Percentiles rank a stretch among this genome's conserved stretches.
phyloP scores from a whole-genome alignment of 2,888 invertebrate species.

The Sisyra nigra region DNA sequence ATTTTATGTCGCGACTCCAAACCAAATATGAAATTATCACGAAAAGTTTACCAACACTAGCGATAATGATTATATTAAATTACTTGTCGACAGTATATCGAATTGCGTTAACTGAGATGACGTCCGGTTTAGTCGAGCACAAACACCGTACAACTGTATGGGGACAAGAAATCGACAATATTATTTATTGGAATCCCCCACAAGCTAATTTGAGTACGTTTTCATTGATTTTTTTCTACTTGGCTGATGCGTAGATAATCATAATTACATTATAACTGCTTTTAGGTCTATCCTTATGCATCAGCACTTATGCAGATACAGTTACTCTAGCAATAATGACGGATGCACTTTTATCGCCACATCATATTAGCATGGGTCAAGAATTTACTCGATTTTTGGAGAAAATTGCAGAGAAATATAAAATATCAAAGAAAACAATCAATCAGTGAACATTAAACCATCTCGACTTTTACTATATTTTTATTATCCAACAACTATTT shows the following conservation, averaged over 20 bases:
- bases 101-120: constrained; percentile 44
- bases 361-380: constrained; percentile 37
- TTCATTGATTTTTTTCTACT: background rate
- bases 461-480: too few relatives aligned
- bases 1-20: constrained; percentile 34
- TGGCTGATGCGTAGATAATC: background rate
- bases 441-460: too few relatives aligned
- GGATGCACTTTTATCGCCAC: constrained; percentile 49
- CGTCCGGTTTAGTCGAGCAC: constrained; percentile 24
- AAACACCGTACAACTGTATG: constrained; percentile 38
- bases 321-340: constrained; percentile 54
- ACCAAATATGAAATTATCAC: constrained; percentile 40
- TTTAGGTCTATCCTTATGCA: constrained; percentile 54
- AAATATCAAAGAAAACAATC: background rate
- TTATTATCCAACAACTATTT: too few relatives aligned
- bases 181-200: constrained; percentile 57
- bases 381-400: constrained; percentile 23
- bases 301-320: constrained; percentile 48
- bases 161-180: constrained; percentile 44
- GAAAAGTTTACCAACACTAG: constrained; percentile 40
- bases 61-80: constrained; percentile 39
- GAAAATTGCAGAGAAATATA: constrained; percentile 17
- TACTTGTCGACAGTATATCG: constrained; percentile 49
- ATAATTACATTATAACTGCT: constrained; percentile 12
- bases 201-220: constrained; percentile 59